These are phyloP conservation scores for Okapia johnstoni DNA, from an alignment of 2,113 vertebrate genomes.

Conservation along the genomic window DNA sequence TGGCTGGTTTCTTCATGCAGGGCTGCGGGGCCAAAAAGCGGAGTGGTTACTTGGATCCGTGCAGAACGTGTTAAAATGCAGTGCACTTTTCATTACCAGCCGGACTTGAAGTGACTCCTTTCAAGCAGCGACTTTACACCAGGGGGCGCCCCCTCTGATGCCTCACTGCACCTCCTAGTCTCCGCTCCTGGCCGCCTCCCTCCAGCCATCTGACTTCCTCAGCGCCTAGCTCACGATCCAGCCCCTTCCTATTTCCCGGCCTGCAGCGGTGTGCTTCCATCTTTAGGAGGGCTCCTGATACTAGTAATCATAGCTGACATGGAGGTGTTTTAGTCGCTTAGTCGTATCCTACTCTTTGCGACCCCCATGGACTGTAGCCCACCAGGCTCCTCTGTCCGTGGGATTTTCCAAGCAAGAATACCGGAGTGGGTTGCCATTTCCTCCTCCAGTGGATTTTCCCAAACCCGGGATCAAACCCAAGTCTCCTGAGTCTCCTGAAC, in stretches of 20 bases:
- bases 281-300: neutral
- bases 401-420: neutral
- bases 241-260: neutral
- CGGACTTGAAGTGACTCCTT: neutral
- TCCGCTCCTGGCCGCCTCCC: neutral
- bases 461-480: neutral
- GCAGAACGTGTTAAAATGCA: neutral
- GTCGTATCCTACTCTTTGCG: neutral
- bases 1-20: slow-evolving; percentile 78
- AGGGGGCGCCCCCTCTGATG: fast-evolving
- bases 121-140: neutral
- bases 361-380: neutral
- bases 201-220: neutral
- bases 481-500: neutral
- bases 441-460: neutral
- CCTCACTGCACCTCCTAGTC: fast-evolving
- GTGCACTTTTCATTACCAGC: neutral
- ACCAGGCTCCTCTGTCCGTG: neutral
- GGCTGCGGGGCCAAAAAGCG: slow-evolving; percentile 77
- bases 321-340: neutral
- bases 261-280: fast-evolving
- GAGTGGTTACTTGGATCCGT: neutral
- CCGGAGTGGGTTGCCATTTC: neutral
- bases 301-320: fast-evolving
- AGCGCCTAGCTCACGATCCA: neutral